phyloP scores from a whole-genome alignment of 2,797 vertebrate genomes.

The Ptychobarbus kaznakovi region DNA sequence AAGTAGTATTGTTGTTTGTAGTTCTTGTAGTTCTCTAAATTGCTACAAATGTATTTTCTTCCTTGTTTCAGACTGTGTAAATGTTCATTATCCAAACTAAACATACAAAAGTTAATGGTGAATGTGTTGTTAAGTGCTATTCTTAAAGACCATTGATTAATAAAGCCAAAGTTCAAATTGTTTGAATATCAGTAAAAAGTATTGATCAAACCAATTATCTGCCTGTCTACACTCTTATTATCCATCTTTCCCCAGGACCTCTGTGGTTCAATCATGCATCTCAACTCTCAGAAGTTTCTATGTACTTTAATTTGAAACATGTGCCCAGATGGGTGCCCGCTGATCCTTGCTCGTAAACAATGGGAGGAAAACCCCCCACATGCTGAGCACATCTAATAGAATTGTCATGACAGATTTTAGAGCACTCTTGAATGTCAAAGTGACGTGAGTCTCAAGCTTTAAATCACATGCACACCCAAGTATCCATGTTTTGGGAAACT shows the following conservation, averaged over 20 bases:
- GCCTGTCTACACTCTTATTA: conserved; percentile 40
- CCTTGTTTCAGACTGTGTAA: neutral
- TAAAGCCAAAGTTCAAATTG: neutral
- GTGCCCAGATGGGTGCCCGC: conserved; percentile 52
- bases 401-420: conserved; percentile 67
- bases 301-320: conserved; percentile 66
- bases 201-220: neutral
- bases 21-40: neutral
- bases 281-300: conserved; percentile 50
- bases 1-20: neutral
- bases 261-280: conserved; percentile 56
- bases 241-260: conserved; percentile 58
- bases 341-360: conserved; percentile 62
- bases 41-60: neutral
- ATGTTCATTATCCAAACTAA: neutral
- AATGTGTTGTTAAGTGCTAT: neutral
- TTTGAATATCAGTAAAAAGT: neutral
- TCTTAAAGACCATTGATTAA: neutral
- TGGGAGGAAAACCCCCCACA: conserved; percentile 56
- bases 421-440: conserved; percentile 65
- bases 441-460: conserved; percentile 69
- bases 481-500: conserved; percentile 30
- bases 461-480: conserved; percentile 56
- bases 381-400: conserved; percentile 55
- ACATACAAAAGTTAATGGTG: neutral